Conservation (phyloP, 1,140 invertebrate genomes). For the Drosophila saltans region DNA sequence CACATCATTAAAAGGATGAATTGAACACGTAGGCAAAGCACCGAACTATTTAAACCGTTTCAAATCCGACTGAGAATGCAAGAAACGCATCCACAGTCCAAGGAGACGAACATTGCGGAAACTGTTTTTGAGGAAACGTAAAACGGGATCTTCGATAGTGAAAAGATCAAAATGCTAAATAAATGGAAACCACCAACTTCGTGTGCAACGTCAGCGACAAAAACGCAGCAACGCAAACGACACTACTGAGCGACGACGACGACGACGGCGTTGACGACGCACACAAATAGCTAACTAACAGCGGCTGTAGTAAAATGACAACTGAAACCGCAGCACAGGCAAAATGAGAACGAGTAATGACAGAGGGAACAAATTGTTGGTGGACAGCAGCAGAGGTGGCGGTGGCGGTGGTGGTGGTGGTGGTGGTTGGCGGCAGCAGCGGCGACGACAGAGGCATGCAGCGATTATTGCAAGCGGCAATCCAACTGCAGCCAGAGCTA, state of each 20-base stretch:
- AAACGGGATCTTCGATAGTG: background rate
- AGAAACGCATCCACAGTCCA: conserved; percentile 29
- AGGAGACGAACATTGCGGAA: conserved; percentile 10
- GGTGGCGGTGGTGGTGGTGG: background rate
- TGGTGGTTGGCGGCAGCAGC: conserved; percentile 15
- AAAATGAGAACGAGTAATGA: conserved; percentile 77
- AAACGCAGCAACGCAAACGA: conserved; percentile 18
- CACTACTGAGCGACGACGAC: conserved; percentile 43
- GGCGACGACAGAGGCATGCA: conserved; percentile 14
- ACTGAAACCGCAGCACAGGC: conserved; percentile 71
- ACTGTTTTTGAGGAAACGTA: conserved; percentile 1
- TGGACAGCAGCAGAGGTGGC: conserved; percentile 45
- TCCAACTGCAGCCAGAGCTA: conserved; percentile 45
- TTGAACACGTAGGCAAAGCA: conserved; percentile 70
- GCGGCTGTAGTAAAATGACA: conserved; percentile 79
- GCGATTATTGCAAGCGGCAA: conserved; percentile 28
- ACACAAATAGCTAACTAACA: conserved; percentile 77
- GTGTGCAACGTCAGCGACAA: conserved; percentile 24
- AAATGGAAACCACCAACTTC: conserved; percentile 20
- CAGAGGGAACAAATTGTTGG: conserved; percentile 59
- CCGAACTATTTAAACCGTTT: conserved; percentile 33
- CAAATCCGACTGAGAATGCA: conserved; percentile 14
- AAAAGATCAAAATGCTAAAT: conserved; percentile 4
- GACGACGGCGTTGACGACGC: conserved; percentile 56
- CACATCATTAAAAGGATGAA: conserved; percentile 17